Percentiles rank a stretch among this genome's conserved stretches.
phyloP scores from a whole-genome alignment of 2,888 invertebrate species.

The Dolichomitus sp. region DNA sequence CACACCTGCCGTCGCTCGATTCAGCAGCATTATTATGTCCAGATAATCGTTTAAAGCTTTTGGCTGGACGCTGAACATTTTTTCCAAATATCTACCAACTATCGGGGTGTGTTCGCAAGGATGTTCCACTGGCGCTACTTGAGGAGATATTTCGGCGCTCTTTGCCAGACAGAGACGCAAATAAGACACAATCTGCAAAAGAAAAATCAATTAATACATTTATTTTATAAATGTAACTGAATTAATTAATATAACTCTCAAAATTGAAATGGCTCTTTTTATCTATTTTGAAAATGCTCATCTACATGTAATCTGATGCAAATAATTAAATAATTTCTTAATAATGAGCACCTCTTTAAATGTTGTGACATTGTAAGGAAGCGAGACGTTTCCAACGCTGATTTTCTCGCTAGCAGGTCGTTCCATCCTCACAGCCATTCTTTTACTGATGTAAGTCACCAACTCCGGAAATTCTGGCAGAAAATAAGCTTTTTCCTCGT shows the following conservation, averaged over 20 bases:
- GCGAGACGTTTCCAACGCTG: constrained; percentile 89
- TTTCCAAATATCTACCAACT: constrained; percentile 89
- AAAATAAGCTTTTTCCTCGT: constrained; percentile 84
- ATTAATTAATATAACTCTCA: background rate
- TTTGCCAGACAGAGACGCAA: constrained; percentile 92
- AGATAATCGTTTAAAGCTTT: constrained; percentile 90
- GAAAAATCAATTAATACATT: constrained; percentile 48
- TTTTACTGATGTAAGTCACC: constrained; percentile 89
- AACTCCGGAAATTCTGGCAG: constrained; percentile 92
- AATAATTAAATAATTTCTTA: constrained; percentile 6
- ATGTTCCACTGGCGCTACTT: constrained; percentile 86
- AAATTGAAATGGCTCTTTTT: background rate
- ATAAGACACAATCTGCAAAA: constrained; percentile 91
- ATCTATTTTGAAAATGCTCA: background rate
- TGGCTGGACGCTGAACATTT: constrained; percentile 87
- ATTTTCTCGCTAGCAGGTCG: constrained; percentile 87
- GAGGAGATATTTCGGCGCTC: constrained; percentile 87
- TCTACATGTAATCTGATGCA: no score
- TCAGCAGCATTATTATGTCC: constrained; percentile 89
- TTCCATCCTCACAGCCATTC: constrained; percentile 78
- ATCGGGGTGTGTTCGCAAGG: constrained; percentile 90
- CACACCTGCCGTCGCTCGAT: constrained; percentile 90
- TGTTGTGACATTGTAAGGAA: constrained; percentile 91
- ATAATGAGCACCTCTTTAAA: constrained; percentile 90
- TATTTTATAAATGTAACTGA: background rate